Evolutionary conservation across 2,113 vertebrate genomes (phyloP).

Genomic region (Peucedramus taeniatus): DNA sequence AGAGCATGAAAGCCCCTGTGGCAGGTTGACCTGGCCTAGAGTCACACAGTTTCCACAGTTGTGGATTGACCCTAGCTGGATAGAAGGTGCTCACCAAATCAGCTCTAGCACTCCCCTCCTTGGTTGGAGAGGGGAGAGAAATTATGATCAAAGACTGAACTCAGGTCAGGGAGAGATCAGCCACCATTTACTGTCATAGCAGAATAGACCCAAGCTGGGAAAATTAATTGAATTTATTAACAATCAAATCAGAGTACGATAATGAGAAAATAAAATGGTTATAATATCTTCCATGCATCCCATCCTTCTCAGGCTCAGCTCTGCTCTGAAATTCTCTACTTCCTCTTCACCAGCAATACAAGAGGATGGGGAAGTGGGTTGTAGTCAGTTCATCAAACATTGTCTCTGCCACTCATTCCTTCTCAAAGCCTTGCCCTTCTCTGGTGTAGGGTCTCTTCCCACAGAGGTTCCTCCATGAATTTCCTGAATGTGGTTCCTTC

Average conservation of each 20-base stretch:
- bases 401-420: not conserved
- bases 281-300: not conserved
- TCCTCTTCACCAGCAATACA: not conserved
- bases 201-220: not conserved
- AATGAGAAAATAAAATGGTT: not conserved
- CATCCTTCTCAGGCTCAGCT: not conserved
- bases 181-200: not conserved
- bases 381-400: not conserved
- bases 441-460: not conserved
- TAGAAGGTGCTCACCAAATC: not conserved
- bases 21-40: not conserved
- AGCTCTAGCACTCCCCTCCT: not conserved
- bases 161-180: not conserved
- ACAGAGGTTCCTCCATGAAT: not conserved
- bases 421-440: not conserved
- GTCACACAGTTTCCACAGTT: not conserved
- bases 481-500: not conserved
- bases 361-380: not conserved
- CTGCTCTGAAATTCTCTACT: not conserved
- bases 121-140: not conserved
- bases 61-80: not conserved
- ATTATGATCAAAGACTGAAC: not conserved
- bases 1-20: not conserved
- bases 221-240: not conserved
- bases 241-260: not conserved